Conservation (phyloP, 1,140 invertebrate species). For the Leptopilina clavipes region DNA sequence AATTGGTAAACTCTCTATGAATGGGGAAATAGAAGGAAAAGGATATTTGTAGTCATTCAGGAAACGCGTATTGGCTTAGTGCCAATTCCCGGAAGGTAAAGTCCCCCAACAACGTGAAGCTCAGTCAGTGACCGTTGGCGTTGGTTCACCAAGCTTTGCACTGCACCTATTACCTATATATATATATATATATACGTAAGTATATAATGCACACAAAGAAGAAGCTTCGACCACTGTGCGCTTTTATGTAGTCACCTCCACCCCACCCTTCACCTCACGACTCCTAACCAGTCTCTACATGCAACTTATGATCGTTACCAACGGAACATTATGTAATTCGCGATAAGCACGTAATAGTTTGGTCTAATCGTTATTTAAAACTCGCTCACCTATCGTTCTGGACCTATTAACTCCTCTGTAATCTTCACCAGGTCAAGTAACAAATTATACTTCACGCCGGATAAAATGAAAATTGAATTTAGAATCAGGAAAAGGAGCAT, state of each 20-base stretch:
- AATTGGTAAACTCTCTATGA: not conserved
- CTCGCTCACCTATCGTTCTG: conserved; percentile 54
- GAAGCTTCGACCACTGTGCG: conserved; percentile 2
- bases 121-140: conserved; percentile 3
- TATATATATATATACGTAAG: not conserved
- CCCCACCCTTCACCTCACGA: conserved; percentile 44
- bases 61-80: not conserved
- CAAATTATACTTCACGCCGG: conserved; percentile 18
- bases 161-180: not conserved
- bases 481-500: conserved; percentile 18
- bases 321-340: conserved; percentile 63
- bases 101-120: not conserved
- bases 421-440: conserved; percentile 47
- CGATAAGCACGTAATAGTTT: conserved; percentile 64
- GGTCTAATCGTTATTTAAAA: conserved; percentile 67
- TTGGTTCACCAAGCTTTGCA: not conserved
- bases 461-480: conserved; percentile 29
- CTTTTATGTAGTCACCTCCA: conserved; percentile 47
- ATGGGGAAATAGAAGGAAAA: not conserved
- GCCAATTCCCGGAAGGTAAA: not conserved
- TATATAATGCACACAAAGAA: not conserved
- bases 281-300: conserved; percentile 52
- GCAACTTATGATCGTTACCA: conserved; percentile 64
- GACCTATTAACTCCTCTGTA: conserved; percentile 60
- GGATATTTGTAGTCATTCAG: conserved; percentile 9